Conservation (phyloP, 2,797 vertebrate species). For the Pangasius mekongensis region DNA sequence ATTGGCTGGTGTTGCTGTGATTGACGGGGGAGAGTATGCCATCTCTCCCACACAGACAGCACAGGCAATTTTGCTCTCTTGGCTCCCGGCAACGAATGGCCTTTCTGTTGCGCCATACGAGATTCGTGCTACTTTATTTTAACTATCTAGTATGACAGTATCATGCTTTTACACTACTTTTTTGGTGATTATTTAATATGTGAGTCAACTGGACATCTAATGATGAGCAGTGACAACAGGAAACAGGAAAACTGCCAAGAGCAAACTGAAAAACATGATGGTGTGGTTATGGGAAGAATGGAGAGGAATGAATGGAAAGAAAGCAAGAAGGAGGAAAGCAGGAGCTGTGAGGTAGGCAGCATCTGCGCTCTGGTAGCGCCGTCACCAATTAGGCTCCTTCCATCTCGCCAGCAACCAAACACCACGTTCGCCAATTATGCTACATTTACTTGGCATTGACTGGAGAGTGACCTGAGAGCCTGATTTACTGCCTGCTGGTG, state of each 20-base stretch:
- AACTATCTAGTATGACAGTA: background rate
- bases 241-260: background rate
- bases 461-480: slow-evolving; percentile 79
- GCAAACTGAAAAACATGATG: background rate
- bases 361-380: slow-evolving; percentile 54
- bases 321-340: slow-evolving; percentile 19
- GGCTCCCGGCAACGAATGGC: background rate
- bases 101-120: background rate
- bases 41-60: background rate
- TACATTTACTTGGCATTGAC: slow-evolving; percentile 76
- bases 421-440: slow-evolving; percentile 75
- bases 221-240: background rate
- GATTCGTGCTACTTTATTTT: no score
- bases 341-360: background rate
- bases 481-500: slow-evolving; percentile 76
- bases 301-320: background rate
- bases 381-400: slow-evolving; percentile 79
- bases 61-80: background rate
- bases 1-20: background rate
- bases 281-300: background rate
- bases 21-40: background rate
- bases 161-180: no score
- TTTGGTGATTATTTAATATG: no score
- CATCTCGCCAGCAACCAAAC: slow-evolving; percentile 64
- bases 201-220: background rate